Percentiles rank a stretch among this genome's conserved stretches.
Conservation (phyloP, 2,888 invertebrate species). For the Vanessa cardui region DNA sequence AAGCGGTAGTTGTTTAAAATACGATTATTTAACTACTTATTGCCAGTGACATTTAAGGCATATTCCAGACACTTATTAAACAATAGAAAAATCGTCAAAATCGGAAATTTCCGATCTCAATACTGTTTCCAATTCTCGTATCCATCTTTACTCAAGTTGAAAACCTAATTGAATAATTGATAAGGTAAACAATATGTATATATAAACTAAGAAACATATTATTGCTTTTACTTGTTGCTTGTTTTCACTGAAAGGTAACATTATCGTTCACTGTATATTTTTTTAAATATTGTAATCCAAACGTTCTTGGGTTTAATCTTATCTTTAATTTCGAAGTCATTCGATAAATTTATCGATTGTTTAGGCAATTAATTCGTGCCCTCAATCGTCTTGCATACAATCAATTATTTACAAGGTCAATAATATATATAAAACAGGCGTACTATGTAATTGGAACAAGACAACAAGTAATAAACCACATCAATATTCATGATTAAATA, state of each 20-base stretch:
- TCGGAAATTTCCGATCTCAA: no score
- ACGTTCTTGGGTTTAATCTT: constrained; percentile 9
- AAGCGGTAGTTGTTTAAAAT: no score
- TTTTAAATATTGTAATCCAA: neutral
- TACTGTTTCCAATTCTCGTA: no score
- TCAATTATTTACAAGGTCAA: constrained; percentile 19
- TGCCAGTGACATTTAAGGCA: no score
- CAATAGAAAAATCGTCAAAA: no score
- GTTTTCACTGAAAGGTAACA: neutral
- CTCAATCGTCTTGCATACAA: constrained; percentile 17
- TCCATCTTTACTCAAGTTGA: no score
- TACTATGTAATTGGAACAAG: neutral
- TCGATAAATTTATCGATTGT: constrained; percentile 21
- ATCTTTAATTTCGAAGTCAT: constrained; percentile 22
- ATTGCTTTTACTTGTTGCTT: neutral
- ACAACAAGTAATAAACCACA: neutral
- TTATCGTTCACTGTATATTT: neutral
- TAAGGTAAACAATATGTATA: no score
- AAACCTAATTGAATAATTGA: no score
- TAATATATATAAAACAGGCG: constrained; percentile 1
- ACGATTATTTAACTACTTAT: no score
- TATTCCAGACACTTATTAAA: no score
- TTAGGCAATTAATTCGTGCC: constrained; percentile 22
- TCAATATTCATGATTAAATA: neutral
- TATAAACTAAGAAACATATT: no score